Evolutionary conservation across 1,140 invertebrate genomes (phyloP).

Genomic region (Drosophila lacertosa): DNA sequence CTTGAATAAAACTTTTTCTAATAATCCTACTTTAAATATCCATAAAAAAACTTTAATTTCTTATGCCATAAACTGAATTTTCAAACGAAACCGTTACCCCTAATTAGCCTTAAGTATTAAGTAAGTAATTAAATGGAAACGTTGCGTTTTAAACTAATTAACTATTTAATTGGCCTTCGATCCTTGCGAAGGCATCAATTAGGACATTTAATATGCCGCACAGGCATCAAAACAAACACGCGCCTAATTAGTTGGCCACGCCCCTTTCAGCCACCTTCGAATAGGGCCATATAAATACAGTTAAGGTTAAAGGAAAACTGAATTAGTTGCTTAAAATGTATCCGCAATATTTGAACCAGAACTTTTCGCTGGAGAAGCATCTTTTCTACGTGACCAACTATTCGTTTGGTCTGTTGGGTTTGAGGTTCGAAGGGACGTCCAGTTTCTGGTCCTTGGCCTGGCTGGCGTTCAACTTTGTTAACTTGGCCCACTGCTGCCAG

Average conservation of each 20-base stretch:
- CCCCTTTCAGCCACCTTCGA: not conserved
- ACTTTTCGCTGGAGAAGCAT: conserved; percentile 59
- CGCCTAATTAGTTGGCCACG: conserved; percentile 28
- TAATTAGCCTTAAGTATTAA: too few relatives aligned
- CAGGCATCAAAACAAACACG: conserved; percentile 15
- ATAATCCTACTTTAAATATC: too few relatives aligned
- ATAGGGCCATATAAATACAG: conserved; percentile 42
- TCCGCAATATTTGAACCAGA: conserved; percentile 44
- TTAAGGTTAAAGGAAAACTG: too few relatives aligned
- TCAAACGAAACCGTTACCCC: too few relatives aligned
- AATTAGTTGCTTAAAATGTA: conserved; percentile 37
- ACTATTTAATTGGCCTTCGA: conserved; percentile 13
- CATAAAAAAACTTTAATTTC: too few relatives aligned
- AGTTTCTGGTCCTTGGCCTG: conserved; percentile 20
- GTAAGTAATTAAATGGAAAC: conserved; percentile 1
- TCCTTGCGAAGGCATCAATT: conserved; percentile 27
- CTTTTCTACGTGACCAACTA: conserved; percentile 61
- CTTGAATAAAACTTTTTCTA: too few relatives aligned
- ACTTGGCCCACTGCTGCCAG: conserved; percentile 65
- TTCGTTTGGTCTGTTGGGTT: conserved; percentile 53
- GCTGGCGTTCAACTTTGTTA: conserved; percentile 58
- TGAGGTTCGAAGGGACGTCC: conserved; percentile 34
- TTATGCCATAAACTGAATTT: too few relatives aligned
- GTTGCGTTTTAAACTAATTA: not conserved
- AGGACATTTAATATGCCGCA: conserved; percentile 35